Conservation (phyloP, 2,888 invertebrate genomes). For the Dolichopus griseipennis region DNA sequence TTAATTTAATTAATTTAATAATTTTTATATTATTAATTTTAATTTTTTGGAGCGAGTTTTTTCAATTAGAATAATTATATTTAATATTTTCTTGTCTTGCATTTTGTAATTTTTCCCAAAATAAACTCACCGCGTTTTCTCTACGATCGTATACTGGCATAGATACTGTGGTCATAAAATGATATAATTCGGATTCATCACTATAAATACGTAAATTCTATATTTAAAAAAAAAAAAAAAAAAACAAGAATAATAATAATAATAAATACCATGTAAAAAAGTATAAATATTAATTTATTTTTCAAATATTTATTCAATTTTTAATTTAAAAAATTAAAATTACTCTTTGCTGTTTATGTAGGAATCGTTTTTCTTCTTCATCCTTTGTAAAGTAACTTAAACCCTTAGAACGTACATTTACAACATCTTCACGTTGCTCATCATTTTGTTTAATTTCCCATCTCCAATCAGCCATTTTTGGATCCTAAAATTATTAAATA, state of each 20-base stretch:
- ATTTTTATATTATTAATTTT: too few species aligned
- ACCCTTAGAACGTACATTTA: constrained; percentile 49
- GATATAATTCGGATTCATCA: constrained; percentile 52
- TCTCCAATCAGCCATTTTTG: constrained; percentile 81
- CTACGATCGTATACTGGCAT: constrained; percentile 87
- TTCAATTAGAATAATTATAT: too few species aligned
- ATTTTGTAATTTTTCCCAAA: background rate
- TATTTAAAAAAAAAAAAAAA: constrained; percentile 9
- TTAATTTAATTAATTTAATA: too few species aligned
- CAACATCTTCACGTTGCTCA: constrained; percentile 66
- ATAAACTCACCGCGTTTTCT: constrained; percentile 65
- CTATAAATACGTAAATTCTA: background rate
- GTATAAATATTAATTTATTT: background rate
- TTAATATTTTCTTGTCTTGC: background rate
- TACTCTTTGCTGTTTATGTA: constrained; percentile 29
- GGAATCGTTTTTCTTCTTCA: constrained; percentile 49
- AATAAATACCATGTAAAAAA: too few species aligned
- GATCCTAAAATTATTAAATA: constrained; percentile 50
- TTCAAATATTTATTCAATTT: background rate
- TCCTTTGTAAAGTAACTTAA: constrained; percentile 52
- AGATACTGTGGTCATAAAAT: constrained; percentile 86
- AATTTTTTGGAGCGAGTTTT: too few species aligned
- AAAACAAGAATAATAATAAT: background rate
- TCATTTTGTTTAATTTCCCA: constrained; percentile 79
- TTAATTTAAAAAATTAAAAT: background rate